Conservation (phyloP, 2,888 invertebrate species). For the Cerastis rubricosa region DNA sequence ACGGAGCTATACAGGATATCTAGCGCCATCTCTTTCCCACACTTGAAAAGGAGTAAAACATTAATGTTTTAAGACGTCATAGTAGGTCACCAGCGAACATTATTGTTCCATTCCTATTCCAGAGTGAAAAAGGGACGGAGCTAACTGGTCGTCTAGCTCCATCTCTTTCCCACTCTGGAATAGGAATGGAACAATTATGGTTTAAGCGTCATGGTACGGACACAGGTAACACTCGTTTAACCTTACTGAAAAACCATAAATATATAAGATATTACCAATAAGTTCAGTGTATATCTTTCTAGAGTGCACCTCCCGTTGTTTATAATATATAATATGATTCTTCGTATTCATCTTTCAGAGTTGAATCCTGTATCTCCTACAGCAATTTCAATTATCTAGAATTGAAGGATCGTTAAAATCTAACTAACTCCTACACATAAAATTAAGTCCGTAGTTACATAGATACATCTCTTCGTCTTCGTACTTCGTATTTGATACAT, state of each 20-base stretch:
- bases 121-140: no score
- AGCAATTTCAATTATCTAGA: no score
- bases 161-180: no score
- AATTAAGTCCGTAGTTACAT: neutral
- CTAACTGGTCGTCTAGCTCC: no score
- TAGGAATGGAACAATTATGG: no score
- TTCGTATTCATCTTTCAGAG: neutral
- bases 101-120: no score
- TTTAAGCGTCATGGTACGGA: no score
- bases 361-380: neutral
- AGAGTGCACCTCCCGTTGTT: neutral
- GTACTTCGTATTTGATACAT: constrained; percentile 63
- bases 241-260: neutral
- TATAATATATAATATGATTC: neutral
- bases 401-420: neutral
- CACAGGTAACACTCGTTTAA: neutral
- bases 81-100: no score
- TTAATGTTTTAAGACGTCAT: no score
- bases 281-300: neutral
- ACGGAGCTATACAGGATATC: no score
- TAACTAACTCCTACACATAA: neutral
- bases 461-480: neutral
- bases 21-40: no score
- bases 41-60: no score
- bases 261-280: neutral